Evolutionary conservation across 2,113 vertebrate genomes (phyloP), one percentile per base, ranked within the genome.

Genomic region (Herpailurus yagouaroundi): DNA sequence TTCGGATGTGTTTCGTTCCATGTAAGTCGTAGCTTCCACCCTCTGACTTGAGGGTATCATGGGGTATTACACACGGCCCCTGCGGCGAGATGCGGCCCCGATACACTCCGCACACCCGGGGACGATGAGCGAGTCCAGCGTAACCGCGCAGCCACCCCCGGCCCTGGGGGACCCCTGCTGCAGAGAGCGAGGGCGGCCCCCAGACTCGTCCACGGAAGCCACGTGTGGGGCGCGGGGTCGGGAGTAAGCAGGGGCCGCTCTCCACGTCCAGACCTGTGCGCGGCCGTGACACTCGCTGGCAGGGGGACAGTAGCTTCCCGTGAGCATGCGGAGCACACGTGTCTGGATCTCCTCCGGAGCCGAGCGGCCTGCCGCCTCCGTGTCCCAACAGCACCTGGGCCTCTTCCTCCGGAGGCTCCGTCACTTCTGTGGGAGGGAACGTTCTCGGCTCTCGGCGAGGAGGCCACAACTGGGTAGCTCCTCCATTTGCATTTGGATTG

Each of bases 291-390:
- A 7, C 73, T 3, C 18, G 60, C 74, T 52, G 60, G 89, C 45
- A 29, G 41, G 38, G 48, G 48, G 60, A 10, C 52, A 4, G 52
- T 12, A 3, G 69, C 21, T 38, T 19, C 12, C n/a, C 5, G 25
- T 6, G 21, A 3, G 12, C 38, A 4, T 5, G 3, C 18, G 1
- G 69, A 60, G 31, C 4, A 1, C 57, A 15, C 3, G 14, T 9
- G 25, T 73, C n/a, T 7, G 3, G 4, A 41, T 33, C 63, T 3
- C 7, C 48, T 15, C 50, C 7, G 0, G 11, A 25, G 60, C 60
- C 8, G 2, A 21, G 16, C 60, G 4, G 74, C n/a, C n/a, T 1
- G 77, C 89, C 41, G 76, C 89, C 38, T 4, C 13, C 3, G n/a
- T 11, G 52, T 48, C 29, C 38, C 4, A 25, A 31, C 57, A 23